These are phyloP conservation scores for Porites cylindrica DNA, from an alignment of 92 coral and sea anemone genomes.

Conservation along the genomic window DNA sequence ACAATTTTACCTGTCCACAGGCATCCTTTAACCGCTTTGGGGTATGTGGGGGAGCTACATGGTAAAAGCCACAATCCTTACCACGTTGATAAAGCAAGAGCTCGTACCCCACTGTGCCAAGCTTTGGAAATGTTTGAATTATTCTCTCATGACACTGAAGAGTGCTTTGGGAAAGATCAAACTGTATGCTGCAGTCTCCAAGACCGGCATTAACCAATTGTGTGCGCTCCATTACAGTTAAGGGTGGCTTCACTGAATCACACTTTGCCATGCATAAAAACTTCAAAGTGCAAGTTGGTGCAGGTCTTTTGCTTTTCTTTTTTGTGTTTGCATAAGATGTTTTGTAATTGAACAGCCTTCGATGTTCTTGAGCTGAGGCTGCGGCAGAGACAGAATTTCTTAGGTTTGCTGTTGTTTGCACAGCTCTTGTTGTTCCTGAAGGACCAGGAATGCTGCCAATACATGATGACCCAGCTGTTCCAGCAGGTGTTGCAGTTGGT, in stretches of 20 bases:
- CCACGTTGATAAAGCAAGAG: conserved; percentile 56
- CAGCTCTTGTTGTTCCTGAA: no score
- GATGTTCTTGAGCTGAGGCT: no score
- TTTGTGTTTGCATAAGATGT: background rate
- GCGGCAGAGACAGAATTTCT: no score
- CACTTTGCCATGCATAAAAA: background rate
- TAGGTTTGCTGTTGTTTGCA: no score
- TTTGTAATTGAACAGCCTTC: no score
- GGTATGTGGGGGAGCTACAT: conserved; percentile 50
- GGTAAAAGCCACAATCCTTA: conserved; percentile 44
- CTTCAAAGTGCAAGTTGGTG: background rate
- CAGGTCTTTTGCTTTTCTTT: background rate
- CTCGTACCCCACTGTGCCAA: conserved; percentile 57
- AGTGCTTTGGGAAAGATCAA: conserved; percentile 30
- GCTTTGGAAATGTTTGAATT: conserved; percentile 48
- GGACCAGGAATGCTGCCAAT: no score
- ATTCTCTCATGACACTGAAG: conserved; percentile 48
- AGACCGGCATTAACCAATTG: conserved; percentile 43
- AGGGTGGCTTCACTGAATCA: background rate
- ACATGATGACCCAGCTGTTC: no score
- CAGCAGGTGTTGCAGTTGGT: no score
- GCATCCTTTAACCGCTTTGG: conserved; percentile 52
- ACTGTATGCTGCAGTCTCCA: conserved; percentile 45
- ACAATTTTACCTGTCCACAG: conserved; percentile 31
- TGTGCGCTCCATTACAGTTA: background rate